phyloP scores from a whole-genome alignment of 2,113 vertebrate species.

The Trichomycterus rosablanca region DNA sequence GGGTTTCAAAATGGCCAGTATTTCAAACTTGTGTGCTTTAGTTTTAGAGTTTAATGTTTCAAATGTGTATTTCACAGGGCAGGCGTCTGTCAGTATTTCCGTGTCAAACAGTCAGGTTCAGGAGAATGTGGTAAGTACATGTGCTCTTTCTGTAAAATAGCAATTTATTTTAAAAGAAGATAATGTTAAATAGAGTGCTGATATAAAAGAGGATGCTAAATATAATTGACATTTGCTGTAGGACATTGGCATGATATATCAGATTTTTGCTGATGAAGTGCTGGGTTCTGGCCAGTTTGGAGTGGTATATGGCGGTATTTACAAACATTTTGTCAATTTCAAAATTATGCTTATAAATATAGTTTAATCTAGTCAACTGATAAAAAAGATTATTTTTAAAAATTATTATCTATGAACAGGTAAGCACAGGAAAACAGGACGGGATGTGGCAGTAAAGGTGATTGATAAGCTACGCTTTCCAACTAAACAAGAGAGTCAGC shows the following conservation, averaged over 20 bases:
- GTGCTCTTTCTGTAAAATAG: not conserved
- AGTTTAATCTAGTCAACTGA: not conserved
- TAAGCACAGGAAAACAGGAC: conserved; percentile 64
- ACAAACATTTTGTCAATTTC: not conserved
- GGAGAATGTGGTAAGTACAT: conserved; percentile 79
- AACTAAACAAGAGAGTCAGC: conserved; percentile 76
- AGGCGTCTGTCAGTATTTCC: conserved; percentile 84
- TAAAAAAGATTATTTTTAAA: not conserved
- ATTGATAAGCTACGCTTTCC: conserved; percentile 78
- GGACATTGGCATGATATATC: conserved; percentile 86
- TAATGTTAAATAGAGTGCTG: not conserved
- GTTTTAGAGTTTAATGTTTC: not conserved
- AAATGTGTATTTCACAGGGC: conserved; percentile 62
- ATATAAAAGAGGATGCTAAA: not conserved
- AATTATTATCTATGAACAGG: conserved; percentile 49
- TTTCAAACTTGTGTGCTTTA: not conserved
- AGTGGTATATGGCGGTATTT: conserved; percentile 84
- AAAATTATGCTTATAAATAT: not conserved
- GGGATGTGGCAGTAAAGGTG: conserved; percentile 71
- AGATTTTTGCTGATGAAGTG: conserved; percentile 88
- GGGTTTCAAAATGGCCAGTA: not conserved
- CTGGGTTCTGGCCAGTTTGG: conserved; percentile 87
- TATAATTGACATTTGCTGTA: conserved; percentile 47
- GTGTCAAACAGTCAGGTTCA: conserved; percentile 87
- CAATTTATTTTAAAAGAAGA: not conserved